Evolutionary conservation across 2,888 invertebrate genomes (phyloP), one percentile per base, ranked within the genome.

Genomic region (Troides helena): DNA sequence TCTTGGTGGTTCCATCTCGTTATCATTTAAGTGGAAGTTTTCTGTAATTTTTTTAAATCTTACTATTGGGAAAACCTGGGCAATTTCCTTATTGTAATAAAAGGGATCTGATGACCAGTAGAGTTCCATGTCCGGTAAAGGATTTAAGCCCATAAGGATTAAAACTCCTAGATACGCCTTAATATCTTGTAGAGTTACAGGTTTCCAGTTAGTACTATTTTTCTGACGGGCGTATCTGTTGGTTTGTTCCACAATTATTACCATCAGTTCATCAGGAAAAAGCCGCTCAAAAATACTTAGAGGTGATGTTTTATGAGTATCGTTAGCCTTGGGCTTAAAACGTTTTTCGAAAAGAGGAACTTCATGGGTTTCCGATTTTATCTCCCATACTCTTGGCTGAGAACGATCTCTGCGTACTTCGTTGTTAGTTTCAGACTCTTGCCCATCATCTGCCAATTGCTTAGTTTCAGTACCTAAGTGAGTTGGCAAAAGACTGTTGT

Each of bases 111-210:
- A 36, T 8, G 36, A 8, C 36, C 8, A 8, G 5, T 5, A 5
- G 36, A 8, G 8, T 7, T 36, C 36, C 8, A 5, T 5, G 36
- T 36, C 36, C 36, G 8, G 36, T 36, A 8, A 8, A 7, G 36
- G 36, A 5, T 7, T 36, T 36, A 81, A 72, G 39, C 81, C 81
- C 80, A 80, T 81, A 65, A 81, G 65, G 10, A 80, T 78, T 30
- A 81, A 71, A 70, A 81, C 65, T 69, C 80, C 79, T 69, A 81
- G 70, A 73, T 76, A 78, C 7, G 67, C 66, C 25, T 57, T 76
- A 0, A 81, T 76, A 57, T 79, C 79, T 69, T 75, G 59, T 69
- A 67, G 65, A 72, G 72, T 74, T 39, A 77, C 74, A 65, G 74
- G 74, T 71, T 39, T 73, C 76, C 75, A 81, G 65, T 78, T 73